Percentiles rank a stretch among this genome's conserved stretches.
These are phyloP conservation scores for Urocitellus parryii DNA, from an alignment of 2,113 vertebrate species.

Conservation along the genomic window DNA sequence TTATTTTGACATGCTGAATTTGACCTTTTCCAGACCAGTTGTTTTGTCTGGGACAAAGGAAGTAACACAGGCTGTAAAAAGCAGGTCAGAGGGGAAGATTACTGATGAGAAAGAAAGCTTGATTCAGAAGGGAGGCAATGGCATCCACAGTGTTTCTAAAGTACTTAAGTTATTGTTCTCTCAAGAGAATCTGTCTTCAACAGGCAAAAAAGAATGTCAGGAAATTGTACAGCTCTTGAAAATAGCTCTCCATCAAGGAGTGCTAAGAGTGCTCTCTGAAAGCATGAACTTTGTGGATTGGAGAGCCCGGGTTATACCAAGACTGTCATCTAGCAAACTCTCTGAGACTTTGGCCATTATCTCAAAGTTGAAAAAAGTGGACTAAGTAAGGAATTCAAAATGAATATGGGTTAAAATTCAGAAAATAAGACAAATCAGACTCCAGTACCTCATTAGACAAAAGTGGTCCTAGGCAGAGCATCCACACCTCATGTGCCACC, in stretches of 20 bases:
- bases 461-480: background rate
- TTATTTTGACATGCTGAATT: conserved; percentile 66
- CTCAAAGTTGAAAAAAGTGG: conserved; percentile 40
- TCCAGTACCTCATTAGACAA: background rate
- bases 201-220: conserved; percentile 66
- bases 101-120: conserved; percentile 58
- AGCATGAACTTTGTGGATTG: background rate
- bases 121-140: conserved; percentile 24
- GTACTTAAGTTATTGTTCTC: conserved; percentile 64
- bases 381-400: conserved; percentile 43
- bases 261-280: conserved; percentile 19
- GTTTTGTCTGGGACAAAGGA: conserved; percentile 62
- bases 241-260: conserved; percentile 67
- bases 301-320: background rate
- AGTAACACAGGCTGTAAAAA: conserved; percentile 50
- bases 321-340: conserved; percentile 30
- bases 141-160: conserved; percentile 50
- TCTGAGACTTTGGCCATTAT: conserved; percentile 61
- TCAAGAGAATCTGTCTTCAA: conserved; percentile 65
- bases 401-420: background rate
- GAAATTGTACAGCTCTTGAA: conserved; percentile 63
- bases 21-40: conserved; percentile 67
- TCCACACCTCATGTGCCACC: rapidly evolving
- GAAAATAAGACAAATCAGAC: conserved; percentile 33
- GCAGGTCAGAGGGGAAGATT: conserved; percentile 50